Evolutionary conservation across 2,113 vertebrate genomes (phyloP).

Genomic region (Polypterus senegalus): DNA sequence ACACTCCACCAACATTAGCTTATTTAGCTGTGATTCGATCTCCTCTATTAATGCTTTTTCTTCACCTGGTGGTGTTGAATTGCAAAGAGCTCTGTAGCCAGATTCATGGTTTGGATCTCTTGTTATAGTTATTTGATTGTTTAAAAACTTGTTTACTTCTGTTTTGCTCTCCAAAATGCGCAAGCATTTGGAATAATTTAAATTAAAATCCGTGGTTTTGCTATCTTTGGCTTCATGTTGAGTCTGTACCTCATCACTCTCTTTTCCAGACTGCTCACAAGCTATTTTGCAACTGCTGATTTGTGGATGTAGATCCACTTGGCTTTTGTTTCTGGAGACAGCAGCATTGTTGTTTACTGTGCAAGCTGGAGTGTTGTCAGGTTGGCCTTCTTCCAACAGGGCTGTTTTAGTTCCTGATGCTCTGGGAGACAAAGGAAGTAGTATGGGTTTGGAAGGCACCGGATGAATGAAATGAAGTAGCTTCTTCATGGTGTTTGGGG

Average conservation of each 20-base stretch:
- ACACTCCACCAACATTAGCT: background rate
- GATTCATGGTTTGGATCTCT: background rate
- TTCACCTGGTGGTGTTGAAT: background rate
- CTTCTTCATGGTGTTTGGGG: conserved; percentile 12
- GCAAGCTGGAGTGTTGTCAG: conserved; percentile 5
- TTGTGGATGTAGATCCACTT: conserved; percentile 11
- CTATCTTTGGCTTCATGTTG: background rate
- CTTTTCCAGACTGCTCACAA: background rate
- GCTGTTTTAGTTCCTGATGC: conserved; percentile 21
- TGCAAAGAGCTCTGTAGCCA: too few species aligned
- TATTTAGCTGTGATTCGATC: background rate
- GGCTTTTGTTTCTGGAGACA: conserved; percentile 30
- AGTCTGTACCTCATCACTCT: background rate
- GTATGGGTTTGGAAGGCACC: conserved; percentile 30
- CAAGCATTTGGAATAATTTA: background rate
- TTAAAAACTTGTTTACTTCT: conserved; percentile 2
- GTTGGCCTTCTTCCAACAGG: conserved; percentile 16
- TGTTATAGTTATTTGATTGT: background rate
- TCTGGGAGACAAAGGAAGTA: conserved; percentile 21
- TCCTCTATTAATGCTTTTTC: background rate
- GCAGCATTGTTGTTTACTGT: conserved; percentile 38
- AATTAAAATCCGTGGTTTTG: background rate
- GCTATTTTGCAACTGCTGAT: conserved; percentile 5
- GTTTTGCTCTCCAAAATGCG: background rate
- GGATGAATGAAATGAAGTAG: conserved; percentile 19